phyloP scores from a whole-genome alignment of 2,888 invertebrate species.

The Plusia festucae region DNA sequence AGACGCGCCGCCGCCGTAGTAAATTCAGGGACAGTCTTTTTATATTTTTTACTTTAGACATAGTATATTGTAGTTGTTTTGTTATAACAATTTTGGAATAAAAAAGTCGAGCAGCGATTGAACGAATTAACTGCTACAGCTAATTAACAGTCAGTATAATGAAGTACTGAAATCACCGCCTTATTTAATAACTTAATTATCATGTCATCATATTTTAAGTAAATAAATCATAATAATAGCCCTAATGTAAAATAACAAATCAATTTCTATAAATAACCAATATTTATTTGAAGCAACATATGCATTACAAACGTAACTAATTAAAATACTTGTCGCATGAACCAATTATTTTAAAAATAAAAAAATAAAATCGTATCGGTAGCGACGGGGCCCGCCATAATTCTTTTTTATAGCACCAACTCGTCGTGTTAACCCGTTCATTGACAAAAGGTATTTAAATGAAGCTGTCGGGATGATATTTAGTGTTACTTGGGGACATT shows the following conservation, averaged over 20 bases:
- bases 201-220: neutral
- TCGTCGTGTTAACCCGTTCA: conserved; percentile 86
- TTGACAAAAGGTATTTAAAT: conserved; percentile 90
- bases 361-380: conserved; percentile 76
- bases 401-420: conserved; percentile 85
- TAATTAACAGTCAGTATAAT: neutral
- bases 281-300: conserved; percentile 43
- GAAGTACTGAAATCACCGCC: neutral
- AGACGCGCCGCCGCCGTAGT: neutral
- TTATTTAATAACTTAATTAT: neutral
- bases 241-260: neutral
- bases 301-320: conserved; percentile 65
- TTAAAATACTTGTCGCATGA: conserved; percentile 85
- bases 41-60: neutral
- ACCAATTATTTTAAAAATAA: conserved; percentile 79
- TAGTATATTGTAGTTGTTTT: neutral
- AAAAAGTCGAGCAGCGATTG: neutral
- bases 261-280: conserved; percentile 1
- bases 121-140: neutral
- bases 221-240: neutral
- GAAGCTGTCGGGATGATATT: conserved; percentile 87
- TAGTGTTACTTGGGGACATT: conserved; percentile 80
- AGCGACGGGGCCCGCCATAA: conserved; percentile 79
- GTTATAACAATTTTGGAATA: neutral
- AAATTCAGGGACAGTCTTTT: conserved; percentile 3